Percentiles rank a stretch among this genome's conserved stretches.
phyloP scores from a whole-genome alignment of 2,888 invertebrate species.

The Drosophila recens region DNA sequence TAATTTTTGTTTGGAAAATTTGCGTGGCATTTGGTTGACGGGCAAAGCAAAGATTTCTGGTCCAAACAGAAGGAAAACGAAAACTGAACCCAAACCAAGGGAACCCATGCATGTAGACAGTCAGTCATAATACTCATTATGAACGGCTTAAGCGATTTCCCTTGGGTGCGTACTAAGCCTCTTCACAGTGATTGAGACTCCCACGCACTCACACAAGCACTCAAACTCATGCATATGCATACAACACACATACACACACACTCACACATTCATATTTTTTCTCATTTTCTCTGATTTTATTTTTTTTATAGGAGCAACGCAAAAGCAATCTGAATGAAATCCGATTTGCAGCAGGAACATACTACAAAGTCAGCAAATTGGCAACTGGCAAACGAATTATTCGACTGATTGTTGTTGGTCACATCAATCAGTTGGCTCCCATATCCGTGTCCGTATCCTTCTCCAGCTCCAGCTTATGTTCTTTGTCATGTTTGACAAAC shows the following conservation, averaged over 20 bases:
- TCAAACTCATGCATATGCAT: conserved; percentile 64
- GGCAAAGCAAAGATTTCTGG: conserved; percentile 4
- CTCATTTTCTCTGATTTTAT: conserved; percentile 26
- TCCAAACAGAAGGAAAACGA: neutral
- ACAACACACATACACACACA: conserved; percentile 37
- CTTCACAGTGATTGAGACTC: conserved; percentile 73
- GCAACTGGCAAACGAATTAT: conserved; percentile 57
- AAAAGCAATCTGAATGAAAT: conserved; percentile 69
- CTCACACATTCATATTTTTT: conserved; percentile 43
- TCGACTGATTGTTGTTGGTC: conserved; percentile 49
- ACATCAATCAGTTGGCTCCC: conserved; percentile 62
- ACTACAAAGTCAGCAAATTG: conserved; percentile 69
- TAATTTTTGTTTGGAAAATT: conserved; percentile 38
- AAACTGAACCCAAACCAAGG: neutral
- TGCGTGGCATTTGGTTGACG: conserved; percentile 10
- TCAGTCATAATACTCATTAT: conserved; percentile 83
- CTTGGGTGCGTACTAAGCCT: conserved; percentile 81
- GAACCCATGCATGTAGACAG: conserved; percentile 25
- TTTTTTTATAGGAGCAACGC: neutral
- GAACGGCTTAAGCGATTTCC: conserved; percentile 85
- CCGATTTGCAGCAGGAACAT: conserved; percentile 65
- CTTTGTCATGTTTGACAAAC: conserved; percentile 70
- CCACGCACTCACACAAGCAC: conserved; percentile 33
- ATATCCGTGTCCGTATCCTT: neutral
- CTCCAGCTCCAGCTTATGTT: neutral